Base-by-base conservation (phyloP, 2,797 vertebrate genomes). In the Zonotrichia albicollis region DNA sequence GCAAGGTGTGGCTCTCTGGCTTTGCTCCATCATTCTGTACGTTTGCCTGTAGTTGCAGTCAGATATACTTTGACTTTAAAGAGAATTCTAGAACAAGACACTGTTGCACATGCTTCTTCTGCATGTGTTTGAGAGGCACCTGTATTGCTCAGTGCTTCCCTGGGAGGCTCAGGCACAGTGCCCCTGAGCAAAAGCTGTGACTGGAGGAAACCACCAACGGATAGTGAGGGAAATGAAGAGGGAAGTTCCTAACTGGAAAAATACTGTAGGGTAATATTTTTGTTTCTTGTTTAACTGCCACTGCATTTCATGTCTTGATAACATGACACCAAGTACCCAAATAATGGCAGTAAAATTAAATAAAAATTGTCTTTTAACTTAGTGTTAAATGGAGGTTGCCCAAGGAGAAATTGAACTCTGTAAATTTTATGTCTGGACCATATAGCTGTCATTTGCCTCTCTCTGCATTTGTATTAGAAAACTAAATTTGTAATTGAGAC, bases 1-100 rank as follows among this genome's bases (percentile, higher is more conserved):
- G 70, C 50, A 72, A 66, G 94, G 96, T 61, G 91, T 94, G 87
- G 82, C 66, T 94, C 58, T 71, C 72, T 42, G 25, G 32, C 42
- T 90, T 92, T 20, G 30, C 68, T 78, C 27, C 74, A 58, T n/a
- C 5, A 0, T 62, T 88, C 58, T 54, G 5, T 34, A 8, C n/a
- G n/a, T 87, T 62, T 84, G 76, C 62, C 62, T 92, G 58, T 54
- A 65, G 62, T 83, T 19, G 5, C 54, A 68, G 34, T 23, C 45
- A 42, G 25, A 7, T 67, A 6, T 60, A 6, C 21, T 38, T 94
- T 18, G 7, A 42, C n/a, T 74, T 4, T 54, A 81, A 77, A 62
- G 36, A 70, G 71, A n/a, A 45, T 26, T 91, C 38, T 60, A 54
- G 84, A 82, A n/a, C 5, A 43, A 50, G 79, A 36, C 4, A 4